Evolutionary conservation across 2,888 invertebrate species (phyloP), one percentile per base, ranked within the genome.

Genomic region (Ctenicera cuprea): DNA sequence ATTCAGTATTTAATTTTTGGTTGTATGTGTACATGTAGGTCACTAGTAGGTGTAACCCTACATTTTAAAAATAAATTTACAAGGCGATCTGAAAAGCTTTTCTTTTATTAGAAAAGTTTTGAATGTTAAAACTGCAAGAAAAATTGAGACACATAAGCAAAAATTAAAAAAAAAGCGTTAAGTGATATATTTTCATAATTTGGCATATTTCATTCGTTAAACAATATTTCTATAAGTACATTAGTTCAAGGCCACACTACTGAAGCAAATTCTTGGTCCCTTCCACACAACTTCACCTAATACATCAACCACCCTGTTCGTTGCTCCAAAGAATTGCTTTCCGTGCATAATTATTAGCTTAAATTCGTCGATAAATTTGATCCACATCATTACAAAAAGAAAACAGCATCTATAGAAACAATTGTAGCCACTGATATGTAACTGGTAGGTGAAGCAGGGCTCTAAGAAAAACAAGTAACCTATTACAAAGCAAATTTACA

Each of bases 251-350:
- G 82, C 81, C 80, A 77, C 80, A 76, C 81, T 80, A 79, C 75
- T 72, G 74, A 78, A 81, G 78, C 79, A 79, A 81, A 78, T 80
- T 77, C 80, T 82, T 82, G 82, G 81, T 82, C 82, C 81, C 81
- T 54, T 75, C 77, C 73, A 41, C 74, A 26, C 50, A 52, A 64
- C 71, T 45, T 73, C 45, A 61, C 16, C 30, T 50, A 54, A 64
- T 38, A n/a, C 3, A 45, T 38, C 59, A 20, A 59, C 26, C 61
- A 66, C 63, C 69, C 61, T 73, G 62, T 71, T 66, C 61, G 26
- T 45, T 63, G 22, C 14, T 70, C 72, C 73, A 65, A 73, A 73
- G 69, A 69, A 73, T 73, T 73, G 73, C 73, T 73, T 68, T 54
- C 45, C 33, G 54, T 14, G 62, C 62, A 1, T 62, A 41, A 26